A percentile compares a stretch with the other conserved stretches of the same genome.
Evolutionary conservation across 2,888 invertebrate species (phyloP).

Genomic region (Agrypnus murinus): DNA sequence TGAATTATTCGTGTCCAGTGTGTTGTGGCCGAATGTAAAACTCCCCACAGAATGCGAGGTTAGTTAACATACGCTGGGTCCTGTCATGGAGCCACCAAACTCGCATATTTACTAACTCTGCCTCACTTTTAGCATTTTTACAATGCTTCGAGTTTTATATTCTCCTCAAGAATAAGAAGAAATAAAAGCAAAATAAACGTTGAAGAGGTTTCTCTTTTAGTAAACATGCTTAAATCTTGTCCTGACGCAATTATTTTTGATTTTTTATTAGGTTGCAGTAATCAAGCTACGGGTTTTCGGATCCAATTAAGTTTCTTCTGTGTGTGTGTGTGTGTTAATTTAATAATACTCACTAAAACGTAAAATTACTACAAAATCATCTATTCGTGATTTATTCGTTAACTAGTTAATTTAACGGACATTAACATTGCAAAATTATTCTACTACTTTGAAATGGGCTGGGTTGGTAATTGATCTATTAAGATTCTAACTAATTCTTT

Average conservation of each 20-base stretch:
- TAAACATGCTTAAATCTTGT: slow-evolving; percentile 54
- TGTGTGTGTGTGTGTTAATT: background rate
- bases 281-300: slow-evolving; percentile 5
- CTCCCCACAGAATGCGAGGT: slow-evolving; percentile 64
- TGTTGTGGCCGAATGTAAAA: slow-evolving; percentile 68
- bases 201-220: slow-evolving; percentile 25
- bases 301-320: slow-evolving; percentile 31
- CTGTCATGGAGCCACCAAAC: slow-evolving; percentile 66
- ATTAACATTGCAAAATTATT: background rate
- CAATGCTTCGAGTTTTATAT: slow-evolving; percentile 34
- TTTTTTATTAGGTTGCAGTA: slow-evolving; percentile 30
- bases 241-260: slow-evolving; percentile 38
- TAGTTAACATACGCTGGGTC: slow-evolving; percentile 67
- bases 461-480: no score
- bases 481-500: no score
- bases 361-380: slow-evolving; percentile 11
- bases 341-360: background rate
- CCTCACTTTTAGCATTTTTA: slow-evolving; percentile 52
- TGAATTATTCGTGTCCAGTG: slow-evolving; percentile 70
- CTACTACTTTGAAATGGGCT: no score
- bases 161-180: slow-evolving; percentile 17
- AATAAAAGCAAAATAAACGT: no score
- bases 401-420: slow-evolving; percentile 1
- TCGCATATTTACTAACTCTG: slow-evolving; percentile 68
- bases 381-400: slow-evolving; percentile 1